Evolutionary conservation across 35 echinoderm and acorn worm genomes (phyloP).

Genomic region (Strongylocentrotus purpuratus): DNA sequence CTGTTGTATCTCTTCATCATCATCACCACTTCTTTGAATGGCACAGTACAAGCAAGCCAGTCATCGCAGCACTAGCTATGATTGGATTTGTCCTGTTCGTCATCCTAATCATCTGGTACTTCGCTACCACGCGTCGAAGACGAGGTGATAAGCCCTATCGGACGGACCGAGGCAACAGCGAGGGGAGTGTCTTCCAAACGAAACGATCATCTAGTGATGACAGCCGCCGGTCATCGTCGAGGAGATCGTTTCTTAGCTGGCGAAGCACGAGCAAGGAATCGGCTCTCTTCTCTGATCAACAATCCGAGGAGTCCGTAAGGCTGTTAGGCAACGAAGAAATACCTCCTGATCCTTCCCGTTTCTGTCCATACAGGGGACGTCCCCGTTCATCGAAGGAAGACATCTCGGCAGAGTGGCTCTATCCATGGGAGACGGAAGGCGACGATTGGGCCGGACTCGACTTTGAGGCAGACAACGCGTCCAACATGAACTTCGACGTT

Average conservation of each 20-base stretch:
- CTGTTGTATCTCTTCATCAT: too few relatives aligned
- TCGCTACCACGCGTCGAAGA: background rate
- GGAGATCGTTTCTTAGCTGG: constrained; percentile 11
- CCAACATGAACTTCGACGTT: background rate
- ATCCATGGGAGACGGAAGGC: constrained; percentile 40
- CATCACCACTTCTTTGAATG: background rate
- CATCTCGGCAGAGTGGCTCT: constrained; percentile 7
- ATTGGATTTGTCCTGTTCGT: background rate
- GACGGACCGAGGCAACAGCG: constrained; percentile 16
- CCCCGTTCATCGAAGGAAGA: background rate
- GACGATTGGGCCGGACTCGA: constrained; percentile 34
- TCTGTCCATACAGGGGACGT: background rate
- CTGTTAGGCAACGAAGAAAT: background rate
- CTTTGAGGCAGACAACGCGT: background rate
- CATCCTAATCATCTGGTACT: background rate
- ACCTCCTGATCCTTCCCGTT: background rate
- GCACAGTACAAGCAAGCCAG: background rate
- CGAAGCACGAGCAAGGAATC: background rate
- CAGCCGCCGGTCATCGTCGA: background rate
- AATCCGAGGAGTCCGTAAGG: background rate
- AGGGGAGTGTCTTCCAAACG: background rate
- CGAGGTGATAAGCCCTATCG: background rate
- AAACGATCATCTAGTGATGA: background rate
- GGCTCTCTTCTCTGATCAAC: background rate
- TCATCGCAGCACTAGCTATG: background rate